These are phyloP conservation scores for Harpalus rufipes DNA, from an alignment of 2,888 invertebrate genomes.

Conservation along the genomic window DNA sequence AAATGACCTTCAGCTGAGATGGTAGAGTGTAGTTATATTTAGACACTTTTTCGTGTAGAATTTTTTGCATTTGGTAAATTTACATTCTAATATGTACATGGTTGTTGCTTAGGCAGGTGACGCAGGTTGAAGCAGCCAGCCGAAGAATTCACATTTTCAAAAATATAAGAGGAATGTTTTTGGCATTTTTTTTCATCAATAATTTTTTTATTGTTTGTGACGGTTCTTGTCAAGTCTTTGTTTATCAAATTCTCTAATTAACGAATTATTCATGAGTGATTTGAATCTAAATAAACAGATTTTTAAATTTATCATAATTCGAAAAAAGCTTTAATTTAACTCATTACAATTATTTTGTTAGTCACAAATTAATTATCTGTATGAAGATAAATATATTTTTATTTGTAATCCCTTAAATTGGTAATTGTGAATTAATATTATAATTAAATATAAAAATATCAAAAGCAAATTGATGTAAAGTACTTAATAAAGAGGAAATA, in stretches of 20 bases:
- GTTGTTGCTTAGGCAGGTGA: neutral
- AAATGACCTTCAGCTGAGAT: slow-evolving; percentile 44
- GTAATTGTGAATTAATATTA: slow-evolving; percentile 47
- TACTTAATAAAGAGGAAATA: slow-evolving; percentile 41
- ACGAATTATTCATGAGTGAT: slow-evolving; percentile 14
- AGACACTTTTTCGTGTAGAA: slow-evolving; percentile 39
- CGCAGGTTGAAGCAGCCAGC: slow-evolving; percentile 11
- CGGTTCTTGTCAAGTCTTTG: neutral
- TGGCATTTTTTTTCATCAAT: too few species aligned
- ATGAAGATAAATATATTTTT: slow-evolving; percentile 46
- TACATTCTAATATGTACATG: slow-evolving; percentile 56
- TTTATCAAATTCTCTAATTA: slow-evolving; percentile 2
- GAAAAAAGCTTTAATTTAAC: slow-evolving; percentile 35
- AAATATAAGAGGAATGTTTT: too few species aligned
- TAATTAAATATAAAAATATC: slow-evolving; percentile 50
- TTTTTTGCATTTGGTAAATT: slow-evolving; percentile 25
- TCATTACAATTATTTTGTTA: slow-evolving; percentile 44
- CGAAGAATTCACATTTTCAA: slow-evolving; percentile 15
- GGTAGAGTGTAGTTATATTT: slow-evolving; percentile 35
- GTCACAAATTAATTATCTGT: slow-evolving; percentile 29
- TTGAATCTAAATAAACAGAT: slow-evolving; percentile 32
- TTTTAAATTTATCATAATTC: slow-evolving; percentile 30
- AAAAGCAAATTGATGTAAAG: slow-evolving; percentile 36
- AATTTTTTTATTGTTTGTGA: neutral
- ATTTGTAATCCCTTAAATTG: slow-evolving; percentile 44